Percentiles rank a stretch among this genome's conserved stretches.
phyloP scores from a whole-genome alignment of 2,797 vertebrate species.

The Neoniphon sammara region DNA sequence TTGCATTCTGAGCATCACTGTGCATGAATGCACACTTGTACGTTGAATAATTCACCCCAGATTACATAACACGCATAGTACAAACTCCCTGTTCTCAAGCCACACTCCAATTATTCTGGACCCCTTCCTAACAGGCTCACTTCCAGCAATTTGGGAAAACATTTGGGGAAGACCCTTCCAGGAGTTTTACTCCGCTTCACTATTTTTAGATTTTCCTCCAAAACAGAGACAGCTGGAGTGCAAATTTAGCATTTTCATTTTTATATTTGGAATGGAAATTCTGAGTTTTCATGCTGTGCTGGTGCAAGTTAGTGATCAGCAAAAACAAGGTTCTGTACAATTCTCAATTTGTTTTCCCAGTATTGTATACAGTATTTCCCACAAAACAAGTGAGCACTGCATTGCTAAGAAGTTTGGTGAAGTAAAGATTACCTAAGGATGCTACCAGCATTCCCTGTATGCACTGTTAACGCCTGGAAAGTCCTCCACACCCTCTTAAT shows the following conservation, averaged over 20 bases:
- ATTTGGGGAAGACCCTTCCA: constrained; percentile 35
- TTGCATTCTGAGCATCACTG: constrained; percentile 62
- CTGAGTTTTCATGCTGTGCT: background rate
- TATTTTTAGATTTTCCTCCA: constrained; percentile 12
- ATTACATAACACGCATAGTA: constrained; percentile 69
- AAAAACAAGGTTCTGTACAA: background rate
- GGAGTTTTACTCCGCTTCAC: constrained; percentile 30
- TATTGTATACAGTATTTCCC: background rate
- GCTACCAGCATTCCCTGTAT: constrained; percentile 50
- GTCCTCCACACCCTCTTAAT: constrained; percentile 48
- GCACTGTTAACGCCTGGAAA: constrained; percentile 29
- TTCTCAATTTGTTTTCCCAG: background rate
- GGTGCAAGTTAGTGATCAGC: background rate
- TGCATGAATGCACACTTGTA: constrained; percentile 71
- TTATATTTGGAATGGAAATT: background rate
- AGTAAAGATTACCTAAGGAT: constrained; percentile 74
- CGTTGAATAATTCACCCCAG: constrained; percentile 65
- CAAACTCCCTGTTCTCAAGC: constrained; percentile 57
- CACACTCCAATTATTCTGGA: constrained; percentile 32
- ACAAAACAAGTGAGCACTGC: constrained; percentile 27
- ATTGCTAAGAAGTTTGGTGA: constrained; percentile 33
- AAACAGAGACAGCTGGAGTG: constrained; percentile 14
- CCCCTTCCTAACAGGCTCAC: constrained; percentile 20
- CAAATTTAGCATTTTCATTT: background rate
- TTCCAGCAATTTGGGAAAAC: constrained; percentile 42